Percentiles rank a stretch among this genome's conserved stretches.
Conservation (phyloP, 2,797 vertebrate species). For the Hylomyscus alleni region DNA sequence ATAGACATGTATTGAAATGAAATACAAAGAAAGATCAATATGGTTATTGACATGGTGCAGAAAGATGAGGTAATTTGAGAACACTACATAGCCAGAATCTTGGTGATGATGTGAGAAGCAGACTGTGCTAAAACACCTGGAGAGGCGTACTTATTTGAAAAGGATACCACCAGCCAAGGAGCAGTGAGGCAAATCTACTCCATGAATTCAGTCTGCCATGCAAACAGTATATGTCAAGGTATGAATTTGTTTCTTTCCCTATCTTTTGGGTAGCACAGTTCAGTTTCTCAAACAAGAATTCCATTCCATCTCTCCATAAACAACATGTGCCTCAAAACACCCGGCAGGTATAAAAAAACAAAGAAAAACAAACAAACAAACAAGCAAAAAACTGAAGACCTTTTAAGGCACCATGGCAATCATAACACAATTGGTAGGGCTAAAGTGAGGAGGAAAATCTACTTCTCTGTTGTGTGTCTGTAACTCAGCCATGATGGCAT, state of each 20-base stretch:
- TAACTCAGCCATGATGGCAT: background rate
- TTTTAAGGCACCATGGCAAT: background rate
- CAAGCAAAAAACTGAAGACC: background rate
- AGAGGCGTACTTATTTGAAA: slow-evolving; percentile 51
- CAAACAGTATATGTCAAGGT: background rate
- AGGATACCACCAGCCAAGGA: background rate
- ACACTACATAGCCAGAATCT: background rate
- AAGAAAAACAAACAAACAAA: too few species aligned
- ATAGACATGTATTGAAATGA: slow-evolving; percentile 65
- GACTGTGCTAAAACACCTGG: background rate
- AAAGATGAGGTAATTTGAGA: slow-evolving; percentile 57
- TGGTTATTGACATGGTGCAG: slow-evolving; percentile 30
- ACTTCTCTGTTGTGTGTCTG: background rate
- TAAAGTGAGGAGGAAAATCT: background rate
- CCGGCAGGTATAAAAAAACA: background rate
- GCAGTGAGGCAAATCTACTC: background rate
- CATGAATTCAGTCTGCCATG: slow-evolving; percentile 7
- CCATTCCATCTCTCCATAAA: slow-evolving; percentile 28
- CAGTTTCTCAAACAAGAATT: background rate
- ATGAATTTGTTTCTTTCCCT: slow-evolving; percentile 33
- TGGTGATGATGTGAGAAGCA: background rate
- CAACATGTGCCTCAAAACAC: slow-evolving; percentile 29
- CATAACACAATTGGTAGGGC: background rate
- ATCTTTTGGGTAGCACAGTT: background rate
- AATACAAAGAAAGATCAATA: slow-evolving; percentile 62